Conservation (phyloP, 2,113 vertebrate species). For the Campylomormyrus numenius region DNA sequence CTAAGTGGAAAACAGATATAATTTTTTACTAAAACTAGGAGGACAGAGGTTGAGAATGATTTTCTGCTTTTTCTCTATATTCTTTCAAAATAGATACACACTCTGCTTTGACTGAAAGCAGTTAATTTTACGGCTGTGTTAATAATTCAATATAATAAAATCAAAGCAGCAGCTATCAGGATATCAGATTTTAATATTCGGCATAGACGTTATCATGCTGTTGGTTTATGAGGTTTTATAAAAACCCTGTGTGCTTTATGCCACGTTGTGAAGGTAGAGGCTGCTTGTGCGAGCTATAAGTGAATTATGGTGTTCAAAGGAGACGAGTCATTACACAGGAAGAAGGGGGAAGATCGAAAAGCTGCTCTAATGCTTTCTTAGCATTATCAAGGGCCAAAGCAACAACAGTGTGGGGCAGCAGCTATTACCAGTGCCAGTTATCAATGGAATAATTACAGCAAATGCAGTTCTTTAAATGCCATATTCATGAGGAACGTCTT, state of each 20-base stretch:
- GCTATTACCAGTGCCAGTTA: constrained; percentile 50
- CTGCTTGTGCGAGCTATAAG: background rate
- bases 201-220: background rate
- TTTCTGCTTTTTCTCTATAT: background rate
- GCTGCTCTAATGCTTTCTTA: constrained; percentile 43
- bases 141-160: background rate
- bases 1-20: background rate
- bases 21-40: background rate
- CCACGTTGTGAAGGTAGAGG: background rate
- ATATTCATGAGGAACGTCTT: constrained; percentile 37
- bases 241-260: background rate
- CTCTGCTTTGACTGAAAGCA: background rate
- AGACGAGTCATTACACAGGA: background rate
- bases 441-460: constrained; percentile 43
- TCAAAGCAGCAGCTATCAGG: background rate
- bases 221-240: background rate
- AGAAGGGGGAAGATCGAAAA: background rate
- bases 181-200: constrained; percentile 29
- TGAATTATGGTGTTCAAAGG: background rate
- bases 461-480: constrained; percentile 38
- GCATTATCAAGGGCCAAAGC: constrained; percentile 48
- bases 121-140: background rate
- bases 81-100: background rate
- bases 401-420: constrained; percentile 50
- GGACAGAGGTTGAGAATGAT: background rate